Conservation (phyloP, 64 coral and sea anemone genomes). For the Astreopora myriophthalma region DNA sequence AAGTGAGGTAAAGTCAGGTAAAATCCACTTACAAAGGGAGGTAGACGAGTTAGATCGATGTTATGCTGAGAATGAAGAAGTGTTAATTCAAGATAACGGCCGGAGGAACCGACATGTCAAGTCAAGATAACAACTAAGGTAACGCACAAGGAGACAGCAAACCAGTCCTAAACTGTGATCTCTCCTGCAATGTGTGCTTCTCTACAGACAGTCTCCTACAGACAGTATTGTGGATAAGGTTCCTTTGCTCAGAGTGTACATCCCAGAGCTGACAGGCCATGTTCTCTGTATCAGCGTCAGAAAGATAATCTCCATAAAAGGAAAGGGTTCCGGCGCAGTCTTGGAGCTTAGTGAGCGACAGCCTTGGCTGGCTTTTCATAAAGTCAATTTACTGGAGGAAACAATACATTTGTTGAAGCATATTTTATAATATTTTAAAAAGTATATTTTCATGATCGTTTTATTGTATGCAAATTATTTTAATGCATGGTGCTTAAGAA, state of each 20-base stretch:
- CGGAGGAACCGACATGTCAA: neutral
- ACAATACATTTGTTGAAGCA: too few species aligned
- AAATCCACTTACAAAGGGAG: neutral
- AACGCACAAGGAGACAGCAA: neutral
- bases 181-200: slow-evolving; percentile 31
- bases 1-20: too few species aligned
- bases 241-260: slow-evolving; percentile 11
- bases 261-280: slow-evolving; percentile 21
- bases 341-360: neutral
- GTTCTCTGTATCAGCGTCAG: neutral
- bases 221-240: slow-evolving; percentile 55
- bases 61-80: neutral
- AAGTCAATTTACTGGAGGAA: too few species aligned
- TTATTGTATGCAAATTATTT: too few species aligned
- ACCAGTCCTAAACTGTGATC: slow-evolving; percentile 38
- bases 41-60: neutral
- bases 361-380: too few species aligned
- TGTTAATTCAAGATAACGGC: neutral
- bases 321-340: slow-evolving; percentile 11
- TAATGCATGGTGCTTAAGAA: too few species aligned
- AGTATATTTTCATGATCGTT: too few species aligned
- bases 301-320: slow-evolving; percentile 26
- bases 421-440: too few species aligned
- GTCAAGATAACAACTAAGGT: too few species aligned
- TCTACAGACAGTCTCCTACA: slow-evolving; percentile 41